A percentile compares a stretch with the other conserved stretches of the same genome.
phyloP scores from a whole-genome alignment of 2,797 vertebrate genomes.

The Syndactyla subalaris region DNA sequence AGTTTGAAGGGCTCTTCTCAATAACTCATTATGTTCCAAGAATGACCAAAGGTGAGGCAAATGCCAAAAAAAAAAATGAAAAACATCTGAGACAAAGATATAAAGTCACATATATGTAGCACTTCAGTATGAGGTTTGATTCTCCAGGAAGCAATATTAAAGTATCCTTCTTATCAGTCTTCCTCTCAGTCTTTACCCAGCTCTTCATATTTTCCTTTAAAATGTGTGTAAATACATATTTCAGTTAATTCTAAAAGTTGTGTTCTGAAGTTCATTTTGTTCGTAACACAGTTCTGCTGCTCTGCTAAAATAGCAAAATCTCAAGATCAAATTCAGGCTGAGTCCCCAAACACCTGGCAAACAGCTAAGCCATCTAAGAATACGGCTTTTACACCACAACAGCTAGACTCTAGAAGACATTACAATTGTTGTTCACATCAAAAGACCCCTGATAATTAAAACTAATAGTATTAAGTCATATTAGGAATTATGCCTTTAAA shows the following conservation, averaged over 20 bases:
- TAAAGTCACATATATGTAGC: not conserved
- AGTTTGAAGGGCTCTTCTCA: not conserved
- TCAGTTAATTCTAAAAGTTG: not conserved
- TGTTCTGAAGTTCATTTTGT: not conserved
- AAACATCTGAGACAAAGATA: not conserved
- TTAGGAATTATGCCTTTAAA: not conserved
- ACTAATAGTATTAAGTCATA: not conserved
- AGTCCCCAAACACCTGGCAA: not conserved
- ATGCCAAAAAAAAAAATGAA: not conserved
- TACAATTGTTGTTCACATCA: not conserved
- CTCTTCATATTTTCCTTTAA: not conserved
- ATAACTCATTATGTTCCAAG: not conserved
- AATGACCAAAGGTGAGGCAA: not conserved
- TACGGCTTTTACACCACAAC: not conserved
- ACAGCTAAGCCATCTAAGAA: not conserved
- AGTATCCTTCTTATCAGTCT: not conserved
- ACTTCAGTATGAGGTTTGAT: not conserved
- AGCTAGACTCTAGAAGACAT: not conserved
- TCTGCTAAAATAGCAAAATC: not conserved
- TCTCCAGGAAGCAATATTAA: not conserved
- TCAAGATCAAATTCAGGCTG: not conserved
- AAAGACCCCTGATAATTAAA: constrained; percentile 6
- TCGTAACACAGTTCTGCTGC: not conserved
- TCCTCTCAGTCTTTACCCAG: not conserved
- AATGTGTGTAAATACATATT: not conserved